These are phyloP conservation scores for Brachionus rotundiformis DNA, from an alignment of 1,140 invertebrate species.

Conservation along the genomic window DNA sequence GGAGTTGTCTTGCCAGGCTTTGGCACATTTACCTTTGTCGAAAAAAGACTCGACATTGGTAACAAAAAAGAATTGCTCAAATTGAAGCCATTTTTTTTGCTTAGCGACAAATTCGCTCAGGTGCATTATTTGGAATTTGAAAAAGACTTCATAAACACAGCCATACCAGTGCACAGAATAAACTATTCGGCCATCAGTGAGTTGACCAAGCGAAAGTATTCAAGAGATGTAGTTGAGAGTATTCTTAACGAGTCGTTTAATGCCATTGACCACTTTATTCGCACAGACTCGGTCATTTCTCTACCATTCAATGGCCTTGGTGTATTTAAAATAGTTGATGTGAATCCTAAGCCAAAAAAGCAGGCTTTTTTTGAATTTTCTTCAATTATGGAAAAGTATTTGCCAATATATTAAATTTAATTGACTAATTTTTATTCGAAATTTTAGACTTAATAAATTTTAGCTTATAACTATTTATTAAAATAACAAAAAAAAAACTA, in stretches of 20 bases:
- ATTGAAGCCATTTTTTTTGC: slow-evolving; percentile 45
- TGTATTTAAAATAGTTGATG: not conserved
- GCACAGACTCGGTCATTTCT: not conserved
- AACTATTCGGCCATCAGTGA: slow-evolving; percentile 36
- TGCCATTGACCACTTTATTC: slow-evolving; percentile 33
- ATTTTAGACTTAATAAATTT: not conserved
- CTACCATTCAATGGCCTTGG: slow-evolving; percentile 26
- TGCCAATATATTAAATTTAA: slow-evolving; percentile 25
- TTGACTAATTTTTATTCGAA: too few species aligned
- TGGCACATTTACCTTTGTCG: slow-evolving; percentile 46
- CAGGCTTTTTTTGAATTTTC: slow-evolving; percentile 31
- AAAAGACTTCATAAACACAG: slow-evolving; percentile 12
- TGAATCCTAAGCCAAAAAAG: slow-evolving; percentile 48
- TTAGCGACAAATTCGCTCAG: slow-evolving; percentile 43
- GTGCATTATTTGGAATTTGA: not conserved
- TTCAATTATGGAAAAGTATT: not conserved
- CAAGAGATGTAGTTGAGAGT: slow-evolving; percentile 9
- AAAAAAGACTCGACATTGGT: slow-evolving; percentile 20
- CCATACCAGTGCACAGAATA: slow-evolving; percentile 38
- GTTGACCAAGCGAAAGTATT: slow-evolving; percentile 39
- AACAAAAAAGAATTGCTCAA: slow-evolving; percentile 40
- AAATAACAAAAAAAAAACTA: not conserved
- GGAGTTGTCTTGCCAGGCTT: slow-evolving; percentile 20
- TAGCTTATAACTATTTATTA: not conserved
- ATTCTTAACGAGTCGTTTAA: slow-evolving; percentile 27